Base-by-base conservation (phyloP, 2,888 invertebrate species). In the Itoplectis maculator region DNA sequence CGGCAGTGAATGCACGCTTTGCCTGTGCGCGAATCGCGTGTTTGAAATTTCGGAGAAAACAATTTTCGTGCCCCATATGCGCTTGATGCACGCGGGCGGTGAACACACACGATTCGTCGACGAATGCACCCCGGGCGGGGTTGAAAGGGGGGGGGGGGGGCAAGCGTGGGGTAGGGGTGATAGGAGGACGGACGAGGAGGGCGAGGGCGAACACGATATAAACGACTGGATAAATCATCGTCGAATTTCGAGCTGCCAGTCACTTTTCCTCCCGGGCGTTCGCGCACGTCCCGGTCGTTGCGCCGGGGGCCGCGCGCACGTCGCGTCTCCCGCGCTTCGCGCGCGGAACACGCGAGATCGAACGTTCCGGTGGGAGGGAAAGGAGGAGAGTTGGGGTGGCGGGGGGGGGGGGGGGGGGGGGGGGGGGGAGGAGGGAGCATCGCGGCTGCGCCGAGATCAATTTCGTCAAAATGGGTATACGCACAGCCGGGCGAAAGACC, bases 41-140 rank as follows among this genome's bases (percentile, higher is more conserved):
- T 80, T n/a, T 40, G 56, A 73, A 47, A 47, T 82, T 73, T 54
- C 70, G 35, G 69, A 80, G 68, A 80, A 83, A 83, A 83, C 83
- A 83, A 83, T 83, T 83, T 83, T 80, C 83, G 83, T 83, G 66
- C 47, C n/a, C 47, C 79, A 73, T 69, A 80, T 80, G 83, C 49
- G 72, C 56, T n/a, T n/a, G 61, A 23, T 42, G 23, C 63, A 68
- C 80, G 80, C 79, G 83, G 79, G 42, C 73, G 8, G 15, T 37
- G 42, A 54, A 74, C 69, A 15, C 49, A 73, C 66, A 56, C 68
- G 73, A 56, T 47, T 56, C 49, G 76, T 59, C 18, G 83, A 73
- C n/a, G 77, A 80, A 77, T 77, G 59, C 75, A 75, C 79, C 61
- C 35, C 18, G 47, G 47, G 37, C 5, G 29, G 29, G 20, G 47